A percentile compares a stretch with the other conserved stretches of the same genome.
Conservation (phyloP, 1,140 invertebrate species). For the Augochlora pura region DNA sequence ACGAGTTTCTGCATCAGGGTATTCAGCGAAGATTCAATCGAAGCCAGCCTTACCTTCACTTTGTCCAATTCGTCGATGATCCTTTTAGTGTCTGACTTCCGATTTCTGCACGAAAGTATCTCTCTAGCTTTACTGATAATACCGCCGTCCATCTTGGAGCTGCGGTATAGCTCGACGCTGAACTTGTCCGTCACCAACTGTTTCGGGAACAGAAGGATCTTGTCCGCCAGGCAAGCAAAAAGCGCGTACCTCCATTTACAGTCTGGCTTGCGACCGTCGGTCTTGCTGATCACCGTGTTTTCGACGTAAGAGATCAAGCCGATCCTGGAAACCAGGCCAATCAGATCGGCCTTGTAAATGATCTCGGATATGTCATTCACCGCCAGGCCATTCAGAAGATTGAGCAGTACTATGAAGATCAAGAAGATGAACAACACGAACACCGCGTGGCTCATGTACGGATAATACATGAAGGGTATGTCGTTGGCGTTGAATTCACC, state of each 20-base stretch:
- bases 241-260: conserved; percentile 64
- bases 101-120: conserved; percentile 49
- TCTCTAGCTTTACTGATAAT: conserved; percentile 61
- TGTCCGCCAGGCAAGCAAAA: conserved; percentile 79
- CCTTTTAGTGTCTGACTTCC: conserved; percentile 54
- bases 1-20: conserved; percentile 28
- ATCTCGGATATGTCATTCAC: conserved; percentile 90
- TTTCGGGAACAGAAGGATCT: conserved; percentile 84
- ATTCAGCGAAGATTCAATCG: background rate
- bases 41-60: conserved; percentile 20
- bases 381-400: conserved; percentile 90
- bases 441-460: conserved; percentile 85
- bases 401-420: conserved; percentile 89
- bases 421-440: conserved; percentile 90
- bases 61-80: conserved; percentile 40
- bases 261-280: conserved; percentile 52
- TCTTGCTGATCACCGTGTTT: conserved; percentile 83
- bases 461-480: conserved; percentile 86
- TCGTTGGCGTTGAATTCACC: conserved; percentile 89
- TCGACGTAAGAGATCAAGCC: conserved; percentile 88
- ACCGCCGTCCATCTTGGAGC: conserved; percentile 66
- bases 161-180: conserved; percentile 83
- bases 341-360: conserved; percentile 87
- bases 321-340: conserved; percentile 86
- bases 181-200: conserved; percentile 83